Conservation (phyloP, 1,140 invertebrate species). For the Ips typographus region DNA sequence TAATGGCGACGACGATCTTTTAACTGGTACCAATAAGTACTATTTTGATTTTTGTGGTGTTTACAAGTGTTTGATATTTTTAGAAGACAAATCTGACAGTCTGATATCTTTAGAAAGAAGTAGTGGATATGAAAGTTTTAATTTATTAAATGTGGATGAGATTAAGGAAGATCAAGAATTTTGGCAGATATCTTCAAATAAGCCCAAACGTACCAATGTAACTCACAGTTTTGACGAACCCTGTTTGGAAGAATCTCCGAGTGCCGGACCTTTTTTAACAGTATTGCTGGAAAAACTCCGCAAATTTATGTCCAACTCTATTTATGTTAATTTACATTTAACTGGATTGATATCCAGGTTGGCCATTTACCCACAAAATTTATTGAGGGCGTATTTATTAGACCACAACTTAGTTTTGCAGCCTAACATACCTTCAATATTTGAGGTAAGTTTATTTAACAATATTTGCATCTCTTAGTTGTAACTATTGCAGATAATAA, state of each 20-base stretch:
- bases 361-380: constrained; percentile 83
- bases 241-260: constrained; percentile 40
- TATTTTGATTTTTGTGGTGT: too few species aligned
- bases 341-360: constrained; percentile 85
- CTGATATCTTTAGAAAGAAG: constrained; percentile 76
- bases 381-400: constrained; percentile 83
- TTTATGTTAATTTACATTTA: constrained; percentile 85
- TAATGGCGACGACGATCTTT: constrained; percentile 54
- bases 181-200: constrained; percentile 53
- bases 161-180: constrained; percentile 40
- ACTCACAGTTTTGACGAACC: constrained; percentile 34
- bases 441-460: constrained; percentile 66
- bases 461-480: constrained; percentile 10
- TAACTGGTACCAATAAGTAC: neutral
- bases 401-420: constrained; percentile 85
- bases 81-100: constrained; percentile 55
- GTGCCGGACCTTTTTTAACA: constrained; percentile 79
- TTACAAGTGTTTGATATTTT: neutral
- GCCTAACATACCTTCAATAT: constrained; percentile 85
- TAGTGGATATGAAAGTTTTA: constrained; percentile 83
- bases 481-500: constrained; percentile 45
- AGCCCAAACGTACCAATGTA: constrained; percentile 30
- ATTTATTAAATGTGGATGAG: constrained; percentile 60
- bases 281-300: constrained; percentile 81
- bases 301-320: constrained; percentile 79